Conservation (phyloP, 1,140 invertebrate genomes). For the Drosophila seguyi region DNA sequence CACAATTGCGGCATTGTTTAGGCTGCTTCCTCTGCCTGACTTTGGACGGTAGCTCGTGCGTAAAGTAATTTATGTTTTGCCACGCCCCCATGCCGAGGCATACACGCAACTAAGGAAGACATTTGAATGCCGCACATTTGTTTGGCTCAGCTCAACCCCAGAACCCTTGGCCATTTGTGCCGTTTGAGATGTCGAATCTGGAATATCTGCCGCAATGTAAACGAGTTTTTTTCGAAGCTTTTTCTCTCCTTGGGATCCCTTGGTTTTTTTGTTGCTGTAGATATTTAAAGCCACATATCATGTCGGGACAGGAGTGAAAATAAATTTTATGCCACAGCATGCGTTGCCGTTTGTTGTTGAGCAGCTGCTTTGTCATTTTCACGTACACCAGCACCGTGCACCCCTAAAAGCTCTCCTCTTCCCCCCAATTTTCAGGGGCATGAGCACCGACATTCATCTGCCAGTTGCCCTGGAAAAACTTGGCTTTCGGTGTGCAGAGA, state of each 20-base stretch:
- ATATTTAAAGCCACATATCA: constrained; percentile 79
- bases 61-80: constrained; percentile 72
- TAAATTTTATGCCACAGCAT: constrained; percentile 77
- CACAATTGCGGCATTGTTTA: constrained; percentile 66
- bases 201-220: constrained; percentile 54
- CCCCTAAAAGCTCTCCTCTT: constrained; percentile 14
- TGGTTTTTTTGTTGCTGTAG: constrained; percentile 16
- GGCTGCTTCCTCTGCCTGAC: constrained; percentile 14
- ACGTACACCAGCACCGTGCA: constrained; percentile 46
- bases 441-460: constrained; percentile 60
- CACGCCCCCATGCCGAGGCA: constrained; percentile 48
- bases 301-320: constrained; percentile 57
- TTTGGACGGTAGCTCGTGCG: constrained; percentile 55
- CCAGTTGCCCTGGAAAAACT: constrained; percentile 48
- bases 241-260: constrained; percentile 13
- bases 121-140: constrained; percentile 75
- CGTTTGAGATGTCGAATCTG: constrained; percentile 65
- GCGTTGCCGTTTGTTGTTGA: constrained; percentile 68
- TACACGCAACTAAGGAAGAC: constrained; percentile 61
- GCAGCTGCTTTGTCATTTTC: constrained; percentile 81
- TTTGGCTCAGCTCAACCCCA: constrained; percentile 34
- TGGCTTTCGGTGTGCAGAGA: constrained; percentile 25
- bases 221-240: constrained; percentile 40
- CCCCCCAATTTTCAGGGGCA: constrained; percentile 15
- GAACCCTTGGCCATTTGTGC: constrained; percentile 18